These are phyloP conservation scores for Salminus brasiliensis DNA, from an alignment of 2,113 vertebrate species.

Conservation along the genomic window DNA sequence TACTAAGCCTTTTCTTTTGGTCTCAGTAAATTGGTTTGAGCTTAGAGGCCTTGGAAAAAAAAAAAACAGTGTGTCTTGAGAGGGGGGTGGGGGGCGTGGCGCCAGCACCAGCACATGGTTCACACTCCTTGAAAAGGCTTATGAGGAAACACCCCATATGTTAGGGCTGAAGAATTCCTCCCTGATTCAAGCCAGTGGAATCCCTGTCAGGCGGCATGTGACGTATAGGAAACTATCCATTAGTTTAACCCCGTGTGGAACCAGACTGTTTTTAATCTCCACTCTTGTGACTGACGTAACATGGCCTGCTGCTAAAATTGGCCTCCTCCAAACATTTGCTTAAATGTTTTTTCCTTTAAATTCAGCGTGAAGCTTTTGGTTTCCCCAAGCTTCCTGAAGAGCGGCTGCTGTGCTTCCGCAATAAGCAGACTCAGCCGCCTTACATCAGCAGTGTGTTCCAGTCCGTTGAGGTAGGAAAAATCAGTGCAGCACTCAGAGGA, in stretches of 20 bases:
- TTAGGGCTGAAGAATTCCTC: slow-evolving; percentile 59
- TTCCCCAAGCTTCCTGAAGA: not conserved
- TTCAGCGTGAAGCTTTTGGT: not conserved
- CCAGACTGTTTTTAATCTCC: not conserved
- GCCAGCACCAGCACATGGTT: slow-evolving; percentile 20
- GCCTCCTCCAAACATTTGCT: not conserved
- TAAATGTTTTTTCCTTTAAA: not conserved
- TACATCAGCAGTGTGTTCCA: slow-evolving; percentile 41
- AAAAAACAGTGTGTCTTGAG: not conserved
- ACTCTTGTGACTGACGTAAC: slow-evolving; percentile 27
- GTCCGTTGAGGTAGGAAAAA: slow-evolving; percentile 39
- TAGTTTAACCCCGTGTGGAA: slow-evolving; percentile 12
- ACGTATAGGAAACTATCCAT: slow-evolving; percentile 49
- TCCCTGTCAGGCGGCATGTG: slow-evolving; percentile 50
- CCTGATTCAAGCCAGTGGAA: slow-evolving; percentile 53
- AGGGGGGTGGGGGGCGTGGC: no score
- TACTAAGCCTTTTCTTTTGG: not conserved
- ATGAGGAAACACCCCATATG: slow-evolving; percentile 60
- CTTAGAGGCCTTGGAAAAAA: not conserved
- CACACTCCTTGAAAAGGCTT: slow-evolving; percentile 10
- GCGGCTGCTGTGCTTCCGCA: not conserved
- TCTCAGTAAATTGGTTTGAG: not conserved
- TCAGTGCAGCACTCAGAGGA: slow-evolving; percentile 53
- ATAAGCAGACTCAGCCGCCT: slow-evolving; percentile 1
- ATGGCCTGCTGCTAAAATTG: not conserved